These are phyloP conservation scores for Leptinotarsa tumamoca DNA, from an alignment of 2,888 invertebrate genomes.

Conservation along the genomic window DNA sequence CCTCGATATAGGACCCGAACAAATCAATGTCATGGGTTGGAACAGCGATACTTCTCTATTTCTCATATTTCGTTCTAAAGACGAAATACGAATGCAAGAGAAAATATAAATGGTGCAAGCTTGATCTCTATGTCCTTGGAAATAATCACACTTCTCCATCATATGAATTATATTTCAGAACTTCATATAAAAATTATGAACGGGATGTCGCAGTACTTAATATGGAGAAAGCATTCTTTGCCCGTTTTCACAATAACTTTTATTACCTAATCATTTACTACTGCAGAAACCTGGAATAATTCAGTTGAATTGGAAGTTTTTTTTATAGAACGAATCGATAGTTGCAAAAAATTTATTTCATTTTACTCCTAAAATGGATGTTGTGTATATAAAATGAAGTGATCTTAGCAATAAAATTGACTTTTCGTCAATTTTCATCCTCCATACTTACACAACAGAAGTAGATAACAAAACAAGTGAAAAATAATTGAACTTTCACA, in stretches of 20 bases:
- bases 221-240: slow-evolving; percentile 1
- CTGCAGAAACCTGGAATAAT: background rate
- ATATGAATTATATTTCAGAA: slow-evolving; percentile 5
- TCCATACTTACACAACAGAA: too few species aligned
- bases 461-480: too few species aligned
- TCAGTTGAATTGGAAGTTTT: too few species aligned
- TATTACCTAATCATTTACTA: background rate
- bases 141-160: background rate
- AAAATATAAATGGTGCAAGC: background rate
- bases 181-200: slow-evolving; percentile 6
- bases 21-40: slow-evolving; percentile 33
- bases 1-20: slow-evolving; percentile 35
- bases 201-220: background rate
- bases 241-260: background rate
- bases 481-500: too few species aligned
- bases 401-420: too few species aligned
- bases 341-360: too few species aligned
- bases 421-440: too few species aligned
- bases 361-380: too few species aligned
- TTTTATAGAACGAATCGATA: too few species aligned
- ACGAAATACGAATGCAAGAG: background rate
- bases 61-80: slow-evolving; percentile 1
- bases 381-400: too few species aligned
- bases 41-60: slow-evolving; percentile 16
- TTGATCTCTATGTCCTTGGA: background rate